Evolutionary conservation across 37 sponge, comb jelly and placozoan genomes (phyloP), one percentile per base, ranked within the genome.

Genomic region (Aphrocallistes beatrix): DNA sequence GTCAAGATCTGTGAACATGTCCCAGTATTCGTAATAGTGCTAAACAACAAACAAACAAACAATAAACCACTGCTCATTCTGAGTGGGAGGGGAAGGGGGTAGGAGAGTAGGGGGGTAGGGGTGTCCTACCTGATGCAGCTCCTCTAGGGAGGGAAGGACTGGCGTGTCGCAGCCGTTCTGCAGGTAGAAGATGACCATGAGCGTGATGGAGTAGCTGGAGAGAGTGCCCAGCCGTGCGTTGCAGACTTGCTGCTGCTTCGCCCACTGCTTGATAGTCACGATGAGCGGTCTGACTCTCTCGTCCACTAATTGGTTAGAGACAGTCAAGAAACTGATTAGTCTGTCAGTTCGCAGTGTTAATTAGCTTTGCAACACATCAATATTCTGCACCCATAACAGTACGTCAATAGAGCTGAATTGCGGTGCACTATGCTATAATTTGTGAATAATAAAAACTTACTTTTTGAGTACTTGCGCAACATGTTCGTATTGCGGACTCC

Each of bases 101-200:
- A n/a, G n/a, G n/a, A n/a, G n/a, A n/a, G n/a, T n/a, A n/a, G n/a
- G n/a, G n/a, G n/a, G n/a, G n/a, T n/a, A n/a, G n/a, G n/a, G n/a
- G n/a, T n/a, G n/a, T n/a, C n/a, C n/a, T n/a, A n/a, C n/a, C n/a
- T n/a, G 75, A 32, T 6, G 3, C 17, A 60, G 75, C 75, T 60
- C 75, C 37, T 82, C 48, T 1, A 87, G 87, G 6, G 87, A 82
- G 10, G 87, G 87, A 1, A 87, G 50, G 38, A 87, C 40, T 47
- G 82, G 51, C 25, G 87, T 82, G 32, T 51, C 49, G 51, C 49
- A 48, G 8, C 87, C 87, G 9, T 30, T 37, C 49, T 87, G 87
- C 45, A 87, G 87, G 42, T 82, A 87, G 51, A 82, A 87, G 17
- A 87, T 81, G 19, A 87, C 82, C 87, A 87, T 87, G 51, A 50